These are phyloP conservation scores for Globodera rostochiensis DNA, from an alignment of 1,140 invertebrate genomes.

Conservation along the genomic window DNA sequence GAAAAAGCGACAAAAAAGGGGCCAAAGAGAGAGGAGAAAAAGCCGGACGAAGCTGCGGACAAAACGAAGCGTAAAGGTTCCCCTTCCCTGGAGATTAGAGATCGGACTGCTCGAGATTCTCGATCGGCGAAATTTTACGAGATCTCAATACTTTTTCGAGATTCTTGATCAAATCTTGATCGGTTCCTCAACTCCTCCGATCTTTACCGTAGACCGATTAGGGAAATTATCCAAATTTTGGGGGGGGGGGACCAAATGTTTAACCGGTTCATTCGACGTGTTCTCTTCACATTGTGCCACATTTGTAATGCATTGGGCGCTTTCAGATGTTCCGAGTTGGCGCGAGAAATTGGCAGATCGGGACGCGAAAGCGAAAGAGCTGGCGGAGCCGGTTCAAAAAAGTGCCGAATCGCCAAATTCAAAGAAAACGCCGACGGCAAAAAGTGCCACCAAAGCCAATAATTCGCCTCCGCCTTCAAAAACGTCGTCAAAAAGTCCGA, in stretches of 20 bases:
- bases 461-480: background rate
- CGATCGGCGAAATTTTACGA: no score
- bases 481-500: background rate
- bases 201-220: no score
- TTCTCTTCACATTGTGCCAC: no score
- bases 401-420: background rate
- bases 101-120: no score
- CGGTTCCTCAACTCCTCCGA: no score
- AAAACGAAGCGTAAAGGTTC: background rate
- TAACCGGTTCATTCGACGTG: no score
- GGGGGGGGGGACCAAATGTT: no score
- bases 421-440: background rate
- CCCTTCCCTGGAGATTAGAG: no score
- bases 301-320: no score
- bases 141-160: no score
- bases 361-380: slow-evolving; percentile 10
- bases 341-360: background rate
- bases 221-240: no score
- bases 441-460: background rate
- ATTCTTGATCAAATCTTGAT: no score
- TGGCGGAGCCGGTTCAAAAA: background rate
- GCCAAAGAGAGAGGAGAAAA: background rate
- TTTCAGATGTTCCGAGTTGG: slow-evolving; percentile 4
- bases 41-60: background rate
- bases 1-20: background rate